phyloP scores from a whole-genome alignment of 1,140 invertebrate genomes.

The Oryctes rhinoceros region DNA sequence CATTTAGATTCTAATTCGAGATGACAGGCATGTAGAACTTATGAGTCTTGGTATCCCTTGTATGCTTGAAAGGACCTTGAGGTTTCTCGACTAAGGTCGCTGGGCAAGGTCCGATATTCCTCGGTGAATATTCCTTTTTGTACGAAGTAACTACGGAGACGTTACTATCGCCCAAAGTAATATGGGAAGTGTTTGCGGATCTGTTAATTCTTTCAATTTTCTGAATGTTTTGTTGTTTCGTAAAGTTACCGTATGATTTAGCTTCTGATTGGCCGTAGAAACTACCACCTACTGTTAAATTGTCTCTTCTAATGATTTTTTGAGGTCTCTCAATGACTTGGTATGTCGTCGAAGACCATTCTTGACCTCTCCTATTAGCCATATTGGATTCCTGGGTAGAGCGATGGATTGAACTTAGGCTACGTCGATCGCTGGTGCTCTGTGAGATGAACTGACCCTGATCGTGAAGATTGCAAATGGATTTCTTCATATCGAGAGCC shows the following conservation, averaged over 20 bases:
- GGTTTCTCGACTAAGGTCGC: constrained; percentile 77
- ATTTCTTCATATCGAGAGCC: constrained; percentile 79
- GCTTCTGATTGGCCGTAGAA: constrained; percentile 74
- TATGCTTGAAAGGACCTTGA: constrained; percentile 79
- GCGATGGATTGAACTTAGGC: constrained; percentile 78
- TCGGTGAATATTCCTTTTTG: constrained; percentile 77
- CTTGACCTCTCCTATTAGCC: constrained; percentile 59
- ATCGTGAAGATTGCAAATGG: constrained; percentile 78
- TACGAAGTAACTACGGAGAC: constrained; percentile 70
- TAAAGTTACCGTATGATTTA: constrained; percentile 74
- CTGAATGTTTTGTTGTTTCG: constrained; percentile 63
- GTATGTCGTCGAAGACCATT: constrained; percentile 61
- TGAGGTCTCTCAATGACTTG: constrained; percentile 64
- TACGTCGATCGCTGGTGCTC: constrained; percentile 74
- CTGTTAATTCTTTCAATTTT: constrained; percentile 66
- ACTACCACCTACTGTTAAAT: constrained; percentile 73
- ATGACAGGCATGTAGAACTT: constrained; percentile 78
- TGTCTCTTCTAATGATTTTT: constrained; percentile 68
- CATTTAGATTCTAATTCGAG: constrained; percentile 43
- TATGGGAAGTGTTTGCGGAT: constrained; percentile 74
- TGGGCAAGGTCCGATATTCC: constrained; percentile 78
- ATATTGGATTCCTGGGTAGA: constrained; percentile 61
- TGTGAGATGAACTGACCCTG: constrained; percentile 72
- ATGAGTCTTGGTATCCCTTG: constrained; percentile 81
- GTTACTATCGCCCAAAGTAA: constrained; percentile 73